phyloP scores from a whole-genome alignment of 2,797 vertebrate species.

The Paedocypris micromegethes region DNA sequence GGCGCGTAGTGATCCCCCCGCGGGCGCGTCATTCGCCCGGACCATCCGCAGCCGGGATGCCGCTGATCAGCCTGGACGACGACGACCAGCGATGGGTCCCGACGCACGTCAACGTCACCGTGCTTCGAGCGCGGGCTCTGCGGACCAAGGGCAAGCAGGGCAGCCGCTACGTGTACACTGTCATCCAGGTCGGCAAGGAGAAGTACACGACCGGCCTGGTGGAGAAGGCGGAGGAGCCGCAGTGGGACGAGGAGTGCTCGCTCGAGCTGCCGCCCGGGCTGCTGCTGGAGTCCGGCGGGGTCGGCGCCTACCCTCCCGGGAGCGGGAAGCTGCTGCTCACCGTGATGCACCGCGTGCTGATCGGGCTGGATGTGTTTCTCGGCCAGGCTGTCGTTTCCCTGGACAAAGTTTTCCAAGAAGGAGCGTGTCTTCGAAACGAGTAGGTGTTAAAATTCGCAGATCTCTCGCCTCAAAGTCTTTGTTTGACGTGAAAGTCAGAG shows the following conservation, averaged over 20 bases:
- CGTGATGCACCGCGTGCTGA: slow-evolving; percentile 90
- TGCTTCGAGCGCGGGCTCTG: slow-evolving; percentile 81
- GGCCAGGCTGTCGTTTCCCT: slow-evolving; percentile 80
- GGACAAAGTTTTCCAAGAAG: slow-evolving; percentile 72
- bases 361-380: slow-evolving; percentile 89
- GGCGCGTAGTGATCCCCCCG: slow-evolving; percentile 29
- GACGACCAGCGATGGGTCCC: slow-evolving; percentile 86
- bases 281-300: slow-evolving; percentile 74
- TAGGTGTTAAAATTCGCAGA: slow-evolving; percentile 60
- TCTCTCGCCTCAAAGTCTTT: neutral
- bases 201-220: slow-evolving; percentile 89
- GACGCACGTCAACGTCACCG: slow-evolving; percentile 90
- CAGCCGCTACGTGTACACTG: slow-evolving; percentile 87
- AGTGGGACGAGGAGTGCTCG: slow-evolving; percentile 84
- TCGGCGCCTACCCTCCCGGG: slow-evolving; percentile 60
- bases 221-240: slow-evolving; percentile 80
- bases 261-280: slow-evolving; percentile 86
- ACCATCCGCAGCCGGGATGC: slow-evolving; percentile 62
- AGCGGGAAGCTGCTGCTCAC: slow-evolving; percentile 80
- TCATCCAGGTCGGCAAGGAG: slow-evolving; percentile 90
- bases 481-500: no score
- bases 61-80: slow-evolving; percentile 72
- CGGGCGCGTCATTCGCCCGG: slow-evolving; percentile 36
- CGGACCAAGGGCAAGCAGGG: slow-evolving; percentile 86
- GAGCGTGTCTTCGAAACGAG: slow-evolving; percentile 77